phyloP scores from a whole-genome alignment of 2,888 invertebrate species.

The Orchesellides sinensis region DNA sequence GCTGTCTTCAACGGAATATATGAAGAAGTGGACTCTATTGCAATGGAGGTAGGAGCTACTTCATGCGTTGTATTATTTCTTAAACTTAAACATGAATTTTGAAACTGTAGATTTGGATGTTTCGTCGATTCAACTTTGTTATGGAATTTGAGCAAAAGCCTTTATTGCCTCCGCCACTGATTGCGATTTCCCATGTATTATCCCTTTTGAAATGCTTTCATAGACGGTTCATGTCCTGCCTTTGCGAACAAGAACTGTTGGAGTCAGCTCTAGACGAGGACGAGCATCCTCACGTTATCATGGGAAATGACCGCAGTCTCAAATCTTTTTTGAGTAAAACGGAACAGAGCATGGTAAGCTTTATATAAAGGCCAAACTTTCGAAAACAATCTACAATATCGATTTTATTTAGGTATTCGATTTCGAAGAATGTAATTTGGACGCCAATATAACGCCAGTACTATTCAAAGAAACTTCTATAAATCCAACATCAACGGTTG shows the following conservation, averaged over 20 bases:
- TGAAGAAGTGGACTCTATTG: conserved; percentile 95
- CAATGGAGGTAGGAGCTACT: conserved; percentile 92
- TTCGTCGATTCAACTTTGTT: conserved; percentile 97
- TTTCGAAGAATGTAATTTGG: conserved; percentile 72
- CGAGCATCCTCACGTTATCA: conserved; percentile 59
- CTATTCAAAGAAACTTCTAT: conserved; percentile 15
- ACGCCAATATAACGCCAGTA: conserved; percentile 28
- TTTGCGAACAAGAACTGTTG: conserved; percentile 68
- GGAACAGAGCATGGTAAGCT: conserved; percentile 65
- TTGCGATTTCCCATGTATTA: conserved; percentile 92
- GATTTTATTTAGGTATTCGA: conserved; percentile 66
- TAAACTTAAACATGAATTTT: neutral
- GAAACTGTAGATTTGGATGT: conserved; percentile 91
- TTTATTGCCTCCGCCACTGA: conserved; percentile 95
- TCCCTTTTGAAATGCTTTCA: conserved; percentile 90
- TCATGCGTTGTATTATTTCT: too few relatives aligned
- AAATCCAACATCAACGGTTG: neutral
- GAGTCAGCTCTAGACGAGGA: conserved; percentile 67
- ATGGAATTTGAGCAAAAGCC: conserved; percentile 99
- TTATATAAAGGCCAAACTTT: neutral
- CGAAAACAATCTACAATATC: neutral
- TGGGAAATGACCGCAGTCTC: conserved; percentile 70
- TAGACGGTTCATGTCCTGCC: conserved; percentile 79
- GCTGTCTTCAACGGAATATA: conserved; percentile 99
- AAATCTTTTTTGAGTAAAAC: conserved; percentile 69